These are phyloP conservation scores for Aplodontia rufa DNA, from an alignment of 2,113 vertebrate genomes.

Conservation along the genomic window DNA sequence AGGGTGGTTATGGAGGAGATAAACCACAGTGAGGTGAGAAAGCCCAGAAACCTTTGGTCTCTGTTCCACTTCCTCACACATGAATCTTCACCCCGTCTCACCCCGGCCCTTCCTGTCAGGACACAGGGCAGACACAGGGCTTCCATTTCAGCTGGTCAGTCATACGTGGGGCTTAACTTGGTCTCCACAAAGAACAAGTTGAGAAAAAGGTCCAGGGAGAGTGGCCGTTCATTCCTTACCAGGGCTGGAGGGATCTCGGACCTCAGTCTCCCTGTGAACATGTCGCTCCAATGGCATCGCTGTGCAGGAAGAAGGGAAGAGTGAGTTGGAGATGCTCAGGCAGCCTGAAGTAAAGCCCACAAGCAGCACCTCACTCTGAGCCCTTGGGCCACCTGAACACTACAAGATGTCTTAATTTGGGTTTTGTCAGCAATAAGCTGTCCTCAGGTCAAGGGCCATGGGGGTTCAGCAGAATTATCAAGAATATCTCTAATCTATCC, in stretches of 20 bases:
- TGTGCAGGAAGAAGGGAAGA: slow-evolving; percentile 65
- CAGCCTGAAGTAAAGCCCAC: neutral
- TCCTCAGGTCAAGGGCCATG: neutral
- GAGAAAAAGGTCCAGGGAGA: neutral
- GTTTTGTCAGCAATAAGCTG: neutral
- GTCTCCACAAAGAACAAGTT: neutral
- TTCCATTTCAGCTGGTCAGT: neutral
- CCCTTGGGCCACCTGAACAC: fast-evolving
- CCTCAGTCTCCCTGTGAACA: slow-evolving; percentile 97
- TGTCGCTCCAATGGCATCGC: slow-evolving; percentile 98
- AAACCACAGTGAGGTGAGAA: neutral
- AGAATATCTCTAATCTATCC: neutral
- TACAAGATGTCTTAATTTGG: neutral
- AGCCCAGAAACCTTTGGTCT: too few relatives aligned
- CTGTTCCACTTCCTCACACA: too few relatives aligned
- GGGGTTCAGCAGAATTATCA: too few relatives aligned
- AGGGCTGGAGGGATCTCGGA: slow-evolving; percentile 96
- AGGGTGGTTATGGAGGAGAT: fast-evolving
- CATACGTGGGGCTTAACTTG: neutral
- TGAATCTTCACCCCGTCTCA: neutral
- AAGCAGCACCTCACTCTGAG: neutral
- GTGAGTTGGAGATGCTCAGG: neutral
- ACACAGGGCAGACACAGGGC: neutral
- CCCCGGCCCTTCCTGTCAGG: too few relatives aligned
- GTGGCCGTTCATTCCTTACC: slow-evolving; percentile 84